These are phyloP conservation scores for Epistrophella euchroma DNA, from an alignment of 2,888 invertebrate genomes.

Conservation along the genomic window DNA sequence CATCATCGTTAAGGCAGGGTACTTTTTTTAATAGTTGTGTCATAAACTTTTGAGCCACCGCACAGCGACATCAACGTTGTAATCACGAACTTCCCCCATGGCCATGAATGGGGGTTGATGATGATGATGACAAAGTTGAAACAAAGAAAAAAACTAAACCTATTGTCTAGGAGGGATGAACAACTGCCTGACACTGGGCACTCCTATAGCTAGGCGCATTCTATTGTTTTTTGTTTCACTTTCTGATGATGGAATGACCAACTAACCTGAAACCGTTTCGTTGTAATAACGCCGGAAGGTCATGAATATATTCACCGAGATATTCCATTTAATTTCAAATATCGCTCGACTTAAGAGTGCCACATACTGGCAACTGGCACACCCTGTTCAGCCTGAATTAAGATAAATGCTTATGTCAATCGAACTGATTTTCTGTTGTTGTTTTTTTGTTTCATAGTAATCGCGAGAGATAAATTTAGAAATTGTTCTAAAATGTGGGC, in stretches of 20 bases:
- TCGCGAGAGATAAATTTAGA: conserved; percentile 5
- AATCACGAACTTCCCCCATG: conserved; percentile 45
- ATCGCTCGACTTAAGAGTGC: conserved; percentile 38
- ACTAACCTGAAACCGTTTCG: conserved; percentile 53
- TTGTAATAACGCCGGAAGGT: conserved; percentile 65
- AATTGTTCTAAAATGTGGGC: not conserved
- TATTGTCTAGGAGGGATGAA: conserved; percentile 35
- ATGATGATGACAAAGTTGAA: conserved; percentile 33
- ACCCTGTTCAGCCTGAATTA: conserved; percentile 28
- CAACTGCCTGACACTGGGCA: conserved; percentile 20
- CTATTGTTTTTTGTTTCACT: not conserved
- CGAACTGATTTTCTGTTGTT: conserved; percentile 33
- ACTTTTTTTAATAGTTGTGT: conserved; percentile 5
- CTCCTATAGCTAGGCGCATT: conserved; percentile 24
- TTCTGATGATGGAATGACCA: conserved; percentile 43
- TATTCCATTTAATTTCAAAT: conserved; percentile 64
- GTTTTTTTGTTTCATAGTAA: conserved; percentile 4
- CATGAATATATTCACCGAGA: conserved; percentile 45
- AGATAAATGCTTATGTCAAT: conserved; percentile 31
- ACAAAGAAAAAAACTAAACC: conserved; percentile 26
- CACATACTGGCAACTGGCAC: conserved; percentile 9
- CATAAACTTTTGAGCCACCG: conserved; percentile 27
- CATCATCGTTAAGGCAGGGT: conserved; percentile 12
- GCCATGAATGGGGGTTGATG: conserved; percentile 28
- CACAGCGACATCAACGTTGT: conserved; percentile 17